Conservation (phyloP, 2,113 vertebrate genomes). For the Laticauda laticaudata region DNA sequence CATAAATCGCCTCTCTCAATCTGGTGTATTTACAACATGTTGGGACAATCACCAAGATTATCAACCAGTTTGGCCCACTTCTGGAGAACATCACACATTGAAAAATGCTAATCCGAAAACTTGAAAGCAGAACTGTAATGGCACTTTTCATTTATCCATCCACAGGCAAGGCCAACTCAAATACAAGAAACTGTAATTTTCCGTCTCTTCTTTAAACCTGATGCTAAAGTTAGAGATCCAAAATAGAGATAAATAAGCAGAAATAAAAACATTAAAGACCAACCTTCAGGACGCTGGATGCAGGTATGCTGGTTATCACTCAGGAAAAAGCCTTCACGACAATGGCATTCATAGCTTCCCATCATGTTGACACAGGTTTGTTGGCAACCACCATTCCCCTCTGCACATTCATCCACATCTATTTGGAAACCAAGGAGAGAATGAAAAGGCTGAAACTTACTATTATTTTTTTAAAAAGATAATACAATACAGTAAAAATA, state of each 20-base stretch:
- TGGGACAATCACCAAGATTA: neutral
- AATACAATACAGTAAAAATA: neutral
- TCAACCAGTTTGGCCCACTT: neutral
- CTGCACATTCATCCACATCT: constrained; percentile 95
- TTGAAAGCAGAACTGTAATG: neutral
- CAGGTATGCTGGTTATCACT: constrained; percentile 99
- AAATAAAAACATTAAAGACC: rapidly evolving
- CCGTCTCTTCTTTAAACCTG: neutral
- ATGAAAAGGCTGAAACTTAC: neutral
- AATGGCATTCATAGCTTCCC: constrained; percentile 98
- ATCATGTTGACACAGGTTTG: constrained; percentile 99
- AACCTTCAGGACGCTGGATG: constrained; percentile 96
- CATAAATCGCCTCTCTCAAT: neutral
- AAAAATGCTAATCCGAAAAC: neutral
- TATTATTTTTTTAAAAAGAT: neutral
- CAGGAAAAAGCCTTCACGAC: constrained; percentile 94
- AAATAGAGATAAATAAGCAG: neutral
- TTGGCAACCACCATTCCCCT: constrained; percentile 95
- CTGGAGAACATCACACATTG: neutral
- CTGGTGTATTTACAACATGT: neutral
- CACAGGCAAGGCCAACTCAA: neutral
- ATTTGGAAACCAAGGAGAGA: constrained; percentile 31
- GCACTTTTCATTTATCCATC: neutral
- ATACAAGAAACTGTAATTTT: neutral
- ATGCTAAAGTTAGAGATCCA: neutral